Base-by-base conservation (phyloP, 2,888 invertebrate genomes). In the Spatulosminthurus flaviceps region DNA sequence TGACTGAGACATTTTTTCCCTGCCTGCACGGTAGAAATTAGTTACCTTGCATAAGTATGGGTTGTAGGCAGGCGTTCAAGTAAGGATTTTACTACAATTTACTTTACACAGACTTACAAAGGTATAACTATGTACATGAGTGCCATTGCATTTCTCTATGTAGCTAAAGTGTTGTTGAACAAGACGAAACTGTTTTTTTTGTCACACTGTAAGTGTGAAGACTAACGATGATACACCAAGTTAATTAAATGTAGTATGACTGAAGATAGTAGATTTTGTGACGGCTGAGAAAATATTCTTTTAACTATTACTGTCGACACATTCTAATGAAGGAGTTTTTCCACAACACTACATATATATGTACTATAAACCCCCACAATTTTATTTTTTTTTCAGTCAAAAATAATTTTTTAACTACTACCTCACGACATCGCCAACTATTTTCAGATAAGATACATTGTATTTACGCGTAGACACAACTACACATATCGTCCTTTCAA, bases 301-400 rank as follows among this genome's bases (percentile, higher is more conserved):
- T 51, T 51, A n/a, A 34, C 19, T 64, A 61, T 74, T 34, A 24
- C 72, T 64, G 75, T 66, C 61, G 75, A 64, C 75, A 66, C 60
- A 66, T 75, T 75, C 64, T 75, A 75, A 75, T 75, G 75, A 75
- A 64, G 64, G 75, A 41, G 66, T 64, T 75, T 75, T 66, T 66
- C 16, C 64, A n/a, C n/a, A n/a, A n/a, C n/a, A n/a, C n/a, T n/a
- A n/a, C n/a, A n/a, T n/a, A n/a, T n/a, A n/a, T n/a, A n/a, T 61
- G 61, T 61, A 34, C 61, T 75, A 1, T 16, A 19, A 51, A 51
- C 51, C 51, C 5, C 51, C 5, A n/a, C 51, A 51, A 64, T 75
- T 66, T 61, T 66, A 75, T 29, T 66, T 75, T n/a, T n/a, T 66
- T 66, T 64, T 21, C 64, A 75, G 73, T 1, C 73, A 60, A 73